These are phyloP conservation scores for Mirza zaza DNA, from an alignment of 2,113 vertebrate genomes.

Conservation along the genomic window DNA sequence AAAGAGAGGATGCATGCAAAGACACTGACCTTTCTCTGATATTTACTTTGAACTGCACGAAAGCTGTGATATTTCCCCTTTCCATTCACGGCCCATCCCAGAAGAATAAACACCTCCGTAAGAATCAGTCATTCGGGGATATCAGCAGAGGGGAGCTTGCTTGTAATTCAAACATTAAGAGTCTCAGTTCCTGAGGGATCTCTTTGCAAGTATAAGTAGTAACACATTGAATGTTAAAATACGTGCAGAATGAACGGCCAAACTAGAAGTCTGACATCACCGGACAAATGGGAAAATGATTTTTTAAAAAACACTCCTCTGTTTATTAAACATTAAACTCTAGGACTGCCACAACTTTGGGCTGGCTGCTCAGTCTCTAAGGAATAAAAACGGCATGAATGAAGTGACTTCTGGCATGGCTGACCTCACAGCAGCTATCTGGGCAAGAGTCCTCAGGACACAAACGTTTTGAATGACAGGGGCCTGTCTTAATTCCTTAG, in stretches of 20 bases:
- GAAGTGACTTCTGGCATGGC: not conserved
- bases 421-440: not conserved
- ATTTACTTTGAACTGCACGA: not conserved
- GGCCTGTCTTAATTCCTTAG: not conserved
- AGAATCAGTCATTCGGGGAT: not conserved
- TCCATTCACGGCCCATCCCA: not conserved
- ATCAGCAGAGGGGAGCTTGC: not conserved
- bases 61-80: not conserved
- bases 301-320: not conserved
- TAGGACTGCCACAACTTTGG: not conserved
- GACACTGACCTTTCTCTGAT: not conserved
- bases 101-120: not conserved
- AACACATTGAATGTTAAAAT: constrained; percentile 28
- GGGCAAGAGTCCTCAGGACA: not conserved
- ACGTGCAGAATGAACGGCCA: not conserved
- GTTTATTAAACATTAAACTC: not conserved
- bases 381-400: not conserved
- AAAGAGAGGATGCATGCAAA: not conserved
- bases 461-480: not conserved
- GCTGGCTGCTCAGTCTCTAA: not conserved
- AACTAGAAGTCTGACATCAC: not conserved
- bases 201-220: not conserved
- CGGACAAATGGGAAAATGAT: not conserved
- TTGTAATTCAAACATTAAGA: not conserved
- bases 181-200: not conserved